Percentiles rank a stretch among this genome's conserved stretches.
Evolutionary conservation across 1,140 invertebrate genomes (phyloP).

Genomic region (Dendrolimus kikuchii): DNA sequence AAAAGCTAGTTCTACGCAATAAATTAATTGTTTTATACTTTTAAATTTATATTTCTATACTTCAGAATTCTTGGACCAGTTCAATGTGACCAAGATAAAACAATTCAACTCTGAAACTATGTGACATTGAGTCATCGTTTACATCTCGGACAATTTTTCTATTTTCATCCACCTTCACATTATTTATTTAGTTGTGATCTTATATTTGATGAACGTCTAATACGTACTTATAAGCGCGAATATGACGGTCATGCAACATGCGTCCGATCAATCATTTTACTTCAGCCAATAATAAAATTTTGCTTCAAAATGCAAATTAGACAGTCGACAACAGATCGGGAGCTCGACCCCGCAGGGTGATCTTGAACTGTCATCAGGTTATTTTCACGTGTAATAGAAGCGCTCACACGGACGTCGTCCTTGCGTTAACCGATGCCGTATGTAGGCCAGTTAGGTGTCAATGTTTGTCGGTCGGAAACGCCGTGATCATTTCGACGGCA

Average conservation of each 20-base stretch:
- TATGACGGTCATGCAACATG: too few relatives aligned
- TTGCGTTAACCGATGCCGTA: slow-evolving; percentile 29
- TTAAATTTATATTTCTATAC: neutral
- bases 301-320: neutral
- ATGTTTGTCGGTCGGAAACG: slow-evolving; percentile 52
- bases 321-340: too few relatives aligned
- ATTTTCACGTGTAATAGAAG: slow-evolving; percentile 19
- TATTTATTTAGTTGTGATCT: slow-evolving; percentile 11
- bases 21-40: neutral
- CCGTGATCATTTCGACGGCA: slow-evolving; percentile 43
- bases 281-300: too few relatives aligned
- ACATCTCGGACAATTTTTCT: slow-evolving; percentile 19
- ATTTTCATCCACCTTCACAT: slow-evolving; percentile 23
- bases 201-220: neutral
- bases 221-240: neutral
- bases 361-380: slow-evolving; percentile 27
- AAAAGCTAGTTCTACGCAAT: too few relatives aligned
- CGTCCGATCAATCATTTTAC: neutral
- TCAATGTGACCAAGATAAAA: slow-evolving; percentile 13
- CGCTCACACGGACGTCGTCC: slow-evolving; percentile 13
- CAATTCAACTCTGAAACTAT: slow-evolving; percentile 22
- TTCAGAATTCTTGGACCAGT: slow-evolving; percentile 6
- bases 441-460: slow-evolving; percentile 55
- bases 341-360: neutral
- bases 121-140: slow-evolving; percentile 28